Evolutionary conservation across 2,888 invertebrate species (phyloP), one percentile per base, ranked within the genome.

Genomic region (Neoitamus cyanurus): DNA sequence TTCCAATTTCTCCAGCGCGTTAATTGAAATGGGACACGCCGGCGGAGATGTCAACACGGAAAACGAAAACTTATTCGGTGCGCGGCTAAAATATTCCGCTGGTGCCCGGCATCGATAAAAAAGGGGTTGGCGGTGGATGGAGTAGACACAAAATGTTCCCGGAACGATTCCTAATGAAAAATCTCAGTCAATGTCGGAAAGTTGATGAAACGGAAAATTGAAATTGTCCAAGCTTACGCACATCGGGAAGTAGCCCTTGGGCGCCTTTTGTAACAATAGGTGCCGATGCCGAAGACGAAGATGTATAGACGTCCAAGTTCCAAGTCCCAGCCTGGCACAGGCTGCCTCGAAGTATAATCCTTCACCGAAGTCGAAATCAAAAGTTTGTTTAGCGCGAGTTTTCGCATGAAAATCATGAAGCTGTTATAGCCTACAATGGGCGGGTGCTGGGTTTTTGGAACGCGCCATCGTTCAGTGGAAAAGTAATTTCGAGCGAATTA

Each of bases 161-260:
- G 7, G 36, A 20, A 7, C 30, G n/a, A 42, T 75, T 75, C 42
- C n/a, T 75, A 75, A 75, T 75, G 75, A 42, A 75, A 75, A 75
- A 75, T 75, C 75, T 75, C 28, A 42, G 75, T 42, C 75, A 42
- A 42, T 75, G 37, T 75, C 13, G 75, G 75, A 75, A 75, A 75
- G 42, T 75, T 75, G 75, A 75, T 75, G 75, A 25, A 75, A 75
- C 37, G 75, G 75, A 75, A 75, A 75, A 75, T 75, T 75, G 75
- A 42, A 75, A 75, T 75, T 42, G 75, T 73, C 20, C 34, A 73
- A 58, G 7, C 58, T 58, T 58, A 58, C 58, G 58, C 58, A 58
- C 58, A 48, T 48, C 15, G 48, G 6, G 48, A 15, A n/a, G 48
- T 48, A n/a, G 48, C 1, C 48, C 48, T 48, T 48, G 20, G 48